phyloP scores from a whole-genome alignment of 2,113 vertebrate species.

The Thymallus thymallus region DNA sequence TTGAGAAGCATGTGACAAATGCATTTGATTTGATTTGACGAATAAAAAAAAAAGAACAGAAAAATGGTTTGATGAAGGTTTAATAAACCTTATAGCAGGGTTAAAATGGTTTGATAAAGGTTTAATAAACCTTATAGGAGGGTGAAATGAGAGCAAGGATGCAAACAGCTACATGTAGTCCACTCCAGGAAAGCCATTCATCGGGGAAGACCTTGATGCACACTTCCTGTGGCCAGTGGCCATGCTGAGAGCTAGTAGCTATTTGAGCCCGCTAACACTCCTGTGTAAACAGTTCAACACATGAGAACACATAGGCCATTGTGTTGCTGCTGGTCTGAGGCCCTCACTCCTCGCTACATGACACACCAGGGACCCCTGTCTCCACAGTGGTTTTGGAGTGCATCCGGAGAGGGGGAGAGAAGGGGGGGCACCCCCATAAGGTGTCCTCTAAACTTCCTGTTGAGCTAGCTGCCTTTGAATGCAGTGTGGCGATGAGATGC shows the following conservation, averaged over 20 bases:
- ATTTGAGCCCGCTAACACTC: conserved; percentile 35
- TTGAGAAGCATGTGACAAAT: too few relatives aligned
- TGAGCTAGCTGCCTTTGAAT: conserved; percentile 39
- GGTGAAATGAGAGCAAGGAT: neutral
- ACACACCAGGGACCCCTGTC: conserved; percentile 32
- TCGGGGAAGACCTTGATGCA: conserved; percentile 12
- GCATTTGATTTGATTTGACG: too few relatives aligned
- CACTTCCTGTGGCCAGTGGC: neutral
- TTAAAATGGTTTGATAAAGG: too few relatives aligned
- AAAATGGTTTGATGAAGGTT: too few relatives aligned
- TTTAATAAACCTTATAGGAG: neutral
- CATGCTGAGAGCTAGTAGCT: neutral
- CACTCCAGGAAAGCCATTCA: conserved; percentile 17
- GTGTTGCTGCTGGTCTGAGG: neutral
- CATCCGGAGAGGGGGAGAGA: conserved; percentile 24
- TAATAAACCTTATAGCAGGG: neutral
- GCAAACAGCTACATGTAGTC: neutral
- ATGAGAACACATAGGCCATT: neutral
- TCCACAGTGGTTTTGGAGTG: conserved; percentile 55
- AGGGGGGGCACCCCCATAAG: conserved; percentile 31
- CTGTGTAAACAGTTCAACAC: conserved; percentile 44
- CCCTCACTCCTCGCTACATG: conserved; percentile 25
- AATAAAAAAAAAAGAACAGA: too few relatives aligned
- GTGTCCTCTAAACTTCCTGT: conserved; percentile 67
- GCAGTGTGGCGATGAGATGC: conserved; percentile 55